phyloP scores from a whole-genome alignment of 2,888 invertebrate genomes.

The Craniophora ligustri region DNA sequence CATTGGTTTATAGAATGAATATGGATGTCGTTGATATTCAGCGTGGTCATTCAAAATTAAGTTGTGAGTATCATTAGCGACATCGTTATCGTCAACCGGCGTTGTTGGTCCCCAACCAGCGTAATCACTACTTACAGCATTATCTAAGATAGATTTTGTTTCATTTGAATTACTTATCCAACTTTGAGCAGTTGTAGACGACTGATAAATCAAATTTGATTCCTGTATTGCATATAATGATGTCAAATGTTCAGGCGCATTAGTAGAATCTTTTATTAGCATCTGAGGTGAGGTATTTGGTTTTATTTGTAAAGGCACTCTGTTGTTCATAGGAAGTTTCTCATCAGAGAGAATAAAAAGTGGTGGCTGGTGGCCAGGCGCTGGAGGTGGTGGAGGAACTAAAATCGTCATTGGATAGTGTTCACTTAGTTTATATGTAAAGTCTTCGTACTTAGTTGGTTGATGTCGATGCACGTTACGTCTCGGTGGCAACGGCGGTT shows the following conservation, averaged over 20 bases:
- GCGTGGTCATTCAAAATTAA: constrained; percentile 73
- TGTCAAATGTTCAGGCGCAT: constrained; percentile 61
- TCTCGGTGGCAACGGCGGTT: constrained; percentile 69
- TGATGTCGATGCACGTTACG: constrained; percentile 64
- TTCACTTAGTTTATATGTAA: constrained; percentile 84
- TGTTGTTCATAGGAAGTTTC: constrained; percentile 57
- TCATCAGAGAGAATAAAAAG: constrained; percentile 73
- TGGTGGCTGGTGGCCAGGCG: constrained; percentile 77
- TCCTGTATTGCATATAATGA: constrained; percentile 89
- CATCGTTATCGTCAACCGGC: constrained; percentile 70
- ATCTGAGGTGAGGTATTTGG: constrained; percentile 60
- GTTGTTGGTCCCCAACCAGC: constrained; percentile 86
- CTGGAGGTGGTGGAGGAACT: constrained; percentile 91
- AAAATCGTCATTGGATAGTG: constrained; percentile 90
- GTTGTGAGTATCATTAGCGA: constrained; percentile 77
- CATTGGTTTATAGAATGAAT: constrained; percentile 78
- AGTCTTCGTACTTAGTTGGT: constrained; percentile 84
- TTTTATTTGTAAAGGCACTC: constrained; percentile 52
- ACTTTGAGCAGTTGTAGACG: constrained; percentile 86
- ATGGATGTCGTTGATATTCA: constrained; percentile 69
- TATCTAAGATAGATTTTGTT: constrained; percentile 67
- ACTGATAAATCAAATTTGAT: constrained; percentile 90
- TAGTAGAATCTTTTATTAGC: constrained; percentile 61
- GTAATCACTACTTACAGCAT: constrained; percentile 80
- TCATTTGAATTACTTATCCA: constrained; percentile 76